These are phyloP conservation scores for Buathra laborator DNA, from an alignment of 2,888 invertebrate species.

Conservation along the genomic window DNA sequence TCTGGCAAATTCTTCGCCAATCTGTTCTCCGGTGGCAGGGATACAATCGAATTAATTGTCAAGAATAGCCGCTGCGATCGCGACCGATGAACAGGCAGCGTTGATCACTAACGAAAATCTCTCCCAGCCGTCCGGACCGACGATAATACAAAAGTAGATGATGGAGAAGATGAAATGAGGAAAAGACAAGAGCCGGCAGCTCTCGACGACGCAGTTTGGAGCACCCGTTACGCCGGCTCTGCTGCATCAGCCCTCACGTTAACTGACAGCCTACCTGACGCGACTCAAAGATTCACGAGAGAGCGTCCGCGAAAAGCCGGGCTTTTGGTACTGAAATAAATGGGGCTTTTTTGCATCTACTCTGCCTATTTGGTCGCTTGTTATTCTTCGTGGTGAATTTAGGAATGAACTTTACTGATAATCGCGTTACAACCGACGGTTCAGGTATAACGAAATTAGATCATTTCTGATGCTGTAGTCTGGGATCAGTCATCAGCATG, in stretches of 20 bases:
- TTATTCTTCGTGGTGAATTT: conserved; percentile 22
- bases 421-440: neutral
- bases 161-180: conserved; percentile 46
- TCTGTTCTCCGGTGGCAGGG: neutral
- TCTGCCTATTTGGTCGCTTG: conserved; percentile 8
- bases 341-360: conserved; percentile 33
- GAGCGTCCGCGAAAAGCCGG: conserved; percentile 32
- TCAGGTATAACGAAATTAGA: neutral
- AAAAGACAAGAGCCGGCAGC: conserved; percentile 3
- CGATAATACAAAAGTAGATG: conserved; percentile 56
- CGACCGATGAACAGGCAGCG: conserved; percentile 38
- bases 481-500: neutral
- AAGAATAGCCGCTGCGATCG: conserved; percentile 66
- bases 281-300: conserved; percentile 76
- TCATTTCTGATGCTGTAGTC: neutral
- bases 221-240: conserved; percentile 34
- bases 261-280: conserved; percentile 80
- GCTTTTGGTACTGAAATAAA: conserved; percentile 61
- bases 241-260: conserved; percentile 60
- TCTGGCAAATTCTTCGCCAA: conserved; percentile 14
- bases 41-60: conserved; percentile 73
- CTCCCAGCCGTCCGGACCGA: neutral
- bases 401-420: conserved; percentile 36
- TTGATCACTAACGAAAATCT: conserved; percentile 61
- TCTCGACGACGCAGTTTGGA: conserved; percentile 36